A percentile compares a stretch with the other conserved stretches of the same genome.
Evolutionary conservation across 2,113 vertebrate genomes (phyloP).

Genomic region (Sceloporus undulatus): DNA sequence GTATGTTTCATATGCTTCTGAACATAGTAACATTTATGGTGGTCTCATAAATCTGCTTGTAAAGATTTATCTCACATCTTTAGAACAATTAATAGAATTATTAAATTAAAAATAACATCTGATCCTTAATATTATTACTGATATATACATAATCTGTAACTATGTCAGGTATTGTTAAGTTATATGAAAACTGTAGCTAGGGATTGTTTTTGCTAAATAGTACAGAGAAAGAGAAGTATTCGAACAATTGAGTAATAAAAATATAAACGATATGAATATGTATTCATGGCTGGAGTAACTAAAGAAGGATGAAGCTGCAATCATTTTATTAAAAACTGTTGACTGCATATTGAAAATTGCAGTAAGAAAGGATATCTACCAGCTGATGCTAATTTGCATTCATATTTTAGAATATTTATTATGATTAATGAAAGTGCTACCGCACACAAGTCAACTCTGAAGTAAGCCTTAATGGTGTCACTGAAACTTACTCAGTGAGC

Average conservation of each 20-base stretch:
- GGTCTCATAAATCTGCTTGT: neutral
- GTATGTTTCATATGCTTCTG: too few species aligned
- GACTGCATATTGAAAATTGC: neutral
- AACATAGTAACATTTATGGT: neutral
- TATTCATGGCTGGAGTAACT: neutral
- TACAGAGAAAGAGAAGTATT: neutral
- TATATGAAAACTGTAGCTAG: neutral
- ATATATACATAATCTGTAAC: neutral
- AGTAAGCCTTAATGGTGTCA: too few species aligned
- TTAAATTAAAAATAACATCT: neutral
- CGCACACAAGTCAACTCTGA: too few species aligned
- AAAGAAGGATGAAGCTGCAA: neutral
- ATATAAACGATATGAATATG: neutral
- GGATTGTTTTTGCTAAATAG: neutral
- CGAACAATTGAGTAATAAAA: neutral
- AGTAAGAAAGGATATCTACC: neutral
- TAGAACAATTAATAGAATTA: neutral
- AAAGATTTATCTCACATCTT: neutral
- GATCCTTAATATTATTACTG: neutral
- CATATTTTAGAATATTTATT: neutral
- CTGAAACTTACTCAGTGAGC: too few species aligned
- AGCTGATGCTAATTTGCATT: neutral
- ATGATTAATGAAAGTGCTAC: too few species aligned
- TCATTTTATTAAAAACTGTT: neutral
- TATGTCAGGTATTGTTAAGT: too few species aligned